These are phyloP conservation scores for Gymnodraco acuticeps DNA, from an alignment of 2,797 vertebrate genomes.

Conservation along the genomic window DNA sequence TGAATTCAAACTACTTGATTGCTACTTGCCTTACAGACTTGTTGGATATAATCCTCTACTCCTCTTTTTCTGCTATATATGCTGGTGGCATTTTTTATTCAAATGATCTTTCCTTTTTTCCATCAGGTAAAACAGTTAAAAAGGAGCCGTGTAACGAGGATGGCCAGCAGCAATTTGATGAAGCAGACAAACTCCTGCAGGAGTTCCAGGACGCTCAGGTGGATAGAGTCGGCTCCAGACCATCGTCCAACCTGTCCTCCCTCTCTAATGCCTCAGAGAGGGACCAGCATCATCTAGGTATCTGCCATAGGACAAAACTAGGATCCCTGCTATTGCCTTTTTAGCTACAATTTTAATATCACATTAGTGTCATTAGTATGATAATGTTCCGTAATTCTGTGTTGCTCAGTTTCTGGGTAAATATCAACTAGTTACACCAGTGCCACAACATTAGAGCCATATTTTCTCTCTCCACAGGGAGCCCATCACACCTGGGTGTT, in stretches of 20 bases:
- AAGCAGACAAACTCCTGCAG: constrained; percentile 93
- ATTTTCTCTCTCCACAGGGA: constrained; percentile 83
- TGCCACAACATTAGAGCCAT: constrained; percentile 5
- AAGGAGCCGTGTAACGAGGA: constrained; percentile 96
- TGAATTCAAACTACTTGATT: not conserved
- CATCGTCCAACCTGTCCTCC: constrained; percentile 96
- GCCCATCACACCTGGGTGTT: constrained; percentile 92
- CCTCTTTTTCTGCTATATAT: not conserved
- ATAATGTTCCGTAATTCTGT: not conserved
- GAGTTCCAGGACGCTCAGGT: constrained; percentile 96
- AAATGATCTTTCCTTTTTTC: not conserved
- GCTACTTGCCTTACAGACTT: not conserved
- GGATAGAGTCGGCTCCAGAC: constrained; percentile 93
- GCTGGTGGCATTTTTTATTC: not conserved
- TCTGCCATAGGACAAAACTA: constrained; percentile 45
- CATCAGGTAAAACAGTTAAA: constrained; percentile 91
- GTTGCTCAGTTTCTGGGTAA: not conserved
- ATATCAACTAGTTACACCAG: not conserved
- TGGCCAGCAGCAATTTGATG: constrained; percentile 91
- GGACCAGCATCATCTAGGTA: constrained; percentile 95
- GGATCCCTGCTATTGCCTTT: not conserved
- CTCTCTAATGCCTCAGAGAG: constrained; percentile 95
- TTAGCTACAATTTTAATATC: not conserved
- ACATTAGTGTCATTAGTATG: not conserved
- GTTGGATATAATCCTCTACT: not conserved